A percentile compares a stretch with the other conserved stretches of the same genome.
phyloP scores from a whole-genome alignment of 2,888 invertebrate species.

The Therioaphis trifolii region DNA sequence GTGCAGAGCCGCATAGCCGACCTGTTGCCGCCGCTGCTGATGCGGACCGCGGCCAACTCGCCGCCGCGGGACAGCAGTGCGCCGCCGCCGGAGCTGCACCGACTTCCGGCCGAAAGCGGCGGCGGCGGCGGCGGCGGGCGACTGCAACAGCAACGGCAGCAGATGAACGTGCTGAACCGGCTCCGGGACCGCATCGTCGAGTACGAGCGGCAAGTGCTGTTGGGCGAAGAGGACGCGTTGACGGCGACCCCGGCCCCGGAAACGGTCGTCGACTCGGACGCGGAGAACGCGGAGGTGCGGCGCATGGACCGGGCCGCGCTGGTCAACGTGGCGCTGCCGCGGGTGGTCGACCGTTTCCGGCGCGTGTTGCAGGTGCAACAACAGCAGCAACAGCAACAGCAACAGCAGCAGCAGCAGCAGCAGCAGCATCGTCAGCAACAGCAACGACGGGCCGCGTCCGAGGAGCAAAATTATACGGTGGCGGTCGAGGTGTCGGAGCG shows the following conservation, averaged over 20 bases:
- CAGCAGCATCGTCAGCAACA: too few relatives aligned
- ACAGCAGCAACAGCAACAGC: neutral
- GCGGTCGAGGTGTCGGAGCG: neutral
- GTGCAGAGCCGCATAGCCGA: constrained; percentile 32
- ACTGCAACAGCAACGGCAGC: constrained; percentile 13
- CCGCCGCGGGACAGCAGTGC: neutral
- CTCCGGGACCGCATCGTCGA: constrained; percentile 45
- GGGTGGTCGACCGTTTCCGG: constrained; percentile 36
- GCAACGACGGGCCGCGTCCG: neutral
- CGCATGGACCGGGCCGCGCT: constrained; percentile 35
- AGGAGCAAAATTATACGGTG: neutral
- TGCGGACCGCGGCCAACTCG: neutral
- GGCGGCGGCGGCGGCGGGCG: too few relatives aligned
- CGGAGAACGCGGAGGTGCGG: neutral
- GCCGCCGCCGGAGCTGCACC: neutral
- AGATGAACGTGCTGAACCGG: neutral
- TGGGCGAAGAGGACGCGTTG: neutral
- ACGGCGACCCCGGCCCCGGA: neutral
- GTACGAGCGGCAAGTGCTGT: constrained; percentile 34
- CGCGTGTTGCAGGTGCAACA: constrained; percentile 8
- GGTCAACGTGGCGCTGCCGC: constrained; percentile 50
- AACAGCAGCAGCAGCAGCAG: neutral
- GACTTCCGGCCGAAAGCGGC: neutral
- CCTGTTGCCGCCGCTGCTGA: constrained; percentile 35
- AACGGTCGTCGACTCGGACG: neutral